Evolutionary conservation across 2,113 vertebrate genomes (phyloP).

Genomic region (Xenotilapia longispinis): DNA sequence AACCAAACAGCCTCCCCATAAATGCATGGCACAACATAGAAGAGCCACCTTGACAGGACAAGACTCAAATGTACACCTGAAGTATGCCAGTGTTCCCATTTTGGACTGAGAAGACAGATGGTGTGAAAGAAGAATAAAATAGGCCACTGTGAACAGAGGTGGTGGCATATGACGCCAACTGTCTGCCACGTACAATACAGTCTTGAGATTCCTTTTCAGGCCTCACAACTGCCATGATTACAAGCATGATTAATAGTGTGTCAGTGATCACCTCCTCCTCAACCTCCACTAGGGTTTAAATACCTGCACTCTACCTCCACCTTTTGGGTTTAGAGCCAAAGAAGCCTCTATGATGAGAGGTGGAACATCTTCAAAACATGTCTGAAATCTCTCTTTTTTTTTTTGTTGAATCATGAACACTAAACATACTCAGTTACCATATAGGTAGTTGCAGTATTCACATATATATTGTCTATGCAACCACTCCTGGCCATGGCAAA

Average conservation of each 20-base stretch:
- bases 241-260: background rate
- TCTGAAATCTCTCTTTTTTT: background rate
- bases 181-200: background rate
- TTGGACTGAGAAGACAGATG: background rate
- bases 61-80: background rate
- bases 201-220: background rate
- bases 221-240: background rate
- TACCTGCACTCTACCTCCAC: background rate
- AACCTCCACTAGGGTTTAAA: background rate
- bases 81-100: background rate
- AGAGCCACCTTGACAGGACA: background rate
- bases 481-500: too few species aligned
- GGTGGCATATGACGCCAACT: background rate
- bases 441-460: too few species aligned
- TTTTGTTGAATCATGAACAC: too few species aligned
- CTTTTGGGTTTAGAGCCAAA: background rate
- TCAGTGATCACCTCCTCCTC: background rate
- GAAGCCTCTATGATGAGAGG: background rate
- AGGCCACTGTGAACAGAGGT: background rate
- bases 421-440: too few species aligned
- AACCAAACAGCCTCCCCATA: background rate
- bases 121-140: background rate
- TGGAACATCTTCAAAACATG: background rate
- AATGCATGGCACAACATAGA: background rate
- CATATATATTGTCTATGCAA: too few species aligned